phyloP scores from a whole-genome alignment of 2,113 vertebrate genomes.

The Zosterops borbonicus region DNA sequence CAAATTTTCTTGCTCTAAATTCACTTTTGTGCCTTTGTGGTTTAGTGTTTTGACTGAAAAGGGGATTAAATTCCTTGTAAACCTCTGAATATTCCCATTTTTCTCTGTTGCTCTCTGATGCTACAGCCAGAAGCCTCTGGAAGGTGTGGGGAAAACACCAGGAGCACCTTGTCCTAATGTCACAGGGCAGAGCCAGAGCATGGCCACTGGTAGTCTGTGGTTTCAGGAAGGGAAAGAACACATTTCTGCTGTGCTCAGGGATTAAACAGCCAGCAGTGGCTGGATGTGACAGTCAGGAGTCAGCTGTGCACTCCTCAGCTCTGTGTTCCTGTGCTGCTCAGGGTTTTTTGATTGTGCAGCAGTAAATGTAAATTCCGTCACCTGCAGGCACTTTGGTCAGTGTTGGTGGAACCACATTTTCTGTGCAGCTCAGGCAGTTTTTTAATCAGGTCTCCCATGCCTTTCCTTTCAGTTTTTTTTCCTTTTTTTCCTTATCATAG shows the following conservation, averaged over 20 bases:
- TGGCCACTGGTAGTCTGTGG: fast-evolving
- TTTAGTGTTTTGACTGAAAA: background rate
- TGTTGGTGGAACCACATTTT: background rate
- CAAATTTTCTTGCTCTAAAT: background rate
- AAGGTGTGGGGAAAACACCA: background rate
- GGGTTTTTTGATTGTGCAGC: background rate
- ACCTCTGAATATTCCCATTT: background rate
- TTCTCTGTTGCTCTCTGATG: fast-evolving
- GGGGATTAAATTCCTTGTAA: background rate
- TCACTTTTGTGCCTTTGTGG: background rate
- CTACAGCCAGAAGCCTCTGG: background rate
- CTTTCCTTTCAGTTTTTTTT: background rate
- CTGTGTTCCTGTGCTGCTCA: too few species aligned
- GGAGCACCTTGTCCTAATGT: background rate
- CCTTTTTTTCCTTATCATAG: background rate
- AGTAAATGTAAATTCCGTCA: background rate
- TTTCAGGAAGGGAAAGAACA: background rate
- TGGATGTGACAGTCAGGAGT: background rate
- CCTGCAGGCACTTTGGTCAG: background rate
- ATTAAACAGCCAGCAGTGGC: background rate
- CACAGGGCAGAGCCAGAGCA: fast-evolving
- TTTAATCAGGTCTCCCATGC: background rate
- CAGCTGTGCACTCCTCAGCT: background rate
- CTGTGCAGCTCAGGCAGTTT: background rate
- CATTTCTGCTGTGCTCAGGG: fast-evolving